Evolutionary conservation across 2,113 vertebrate species (phyloP), one percentile per base, ranked within the genome.

Genomic region (Centrocercus urophasianus): DNA sequence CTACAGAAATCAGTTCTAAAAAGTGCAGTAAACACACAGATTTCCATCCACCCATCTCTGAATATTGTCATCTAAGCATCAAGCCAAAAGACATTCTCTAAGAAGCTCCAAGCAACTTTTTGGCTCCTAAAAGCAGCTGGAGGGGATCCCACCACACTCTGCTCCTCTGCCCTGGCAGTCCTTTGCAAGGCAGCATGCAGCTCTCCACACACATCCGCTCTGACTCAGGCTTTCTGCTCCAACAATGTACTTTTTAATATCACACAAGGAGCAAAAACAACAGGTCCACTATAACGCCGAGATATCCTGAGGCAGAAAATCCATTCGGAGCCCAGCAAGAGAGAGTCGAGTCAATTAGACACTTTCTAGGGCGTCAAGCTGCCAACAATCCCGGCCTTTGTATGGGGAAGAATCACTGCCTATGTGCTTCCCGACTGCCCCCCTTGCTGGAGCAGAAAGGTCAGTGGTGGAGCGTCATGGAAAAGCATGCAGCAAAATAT

Each of bases 341-440:
- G 93, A 96, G 97, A 96, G 96, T 95, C 92, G 88, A 97, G 92
- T 95, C 96, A 97, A 96, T 97, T 97, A 97, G 80, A 95, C 96
- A 95, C 42, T 92, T 96, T 96, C 89, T 96, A 86, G 92, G 90
- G 92, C 93, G 47, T 97, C 66, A 78, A 66, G 85, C 92, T 27
- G 95, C 96, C 97, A 96, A 98, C 98, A 98, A 98, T 98, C 96
- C 96, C 95, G 1, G 97, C 91, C 97, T 98, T 98, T 98, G 97
- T 98, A 77, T 38, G 48, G 80, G 13, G 5, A 97, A 98, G 98
- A 98, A 98, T 98, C 32, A 32, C 76, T 87, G 97, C 94, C 95
- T 98, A 92, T 98, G 90, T 96, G 93, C 80, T 76, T 95, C 91
- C 83, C 90, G 48, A 2, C 2, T n/a, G 85, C 95, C 91, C 74